Evolutionary conservation across 2,113 vertebrate species (phyloP).

Genomic region (Gracilinanus agilis): DNA sequence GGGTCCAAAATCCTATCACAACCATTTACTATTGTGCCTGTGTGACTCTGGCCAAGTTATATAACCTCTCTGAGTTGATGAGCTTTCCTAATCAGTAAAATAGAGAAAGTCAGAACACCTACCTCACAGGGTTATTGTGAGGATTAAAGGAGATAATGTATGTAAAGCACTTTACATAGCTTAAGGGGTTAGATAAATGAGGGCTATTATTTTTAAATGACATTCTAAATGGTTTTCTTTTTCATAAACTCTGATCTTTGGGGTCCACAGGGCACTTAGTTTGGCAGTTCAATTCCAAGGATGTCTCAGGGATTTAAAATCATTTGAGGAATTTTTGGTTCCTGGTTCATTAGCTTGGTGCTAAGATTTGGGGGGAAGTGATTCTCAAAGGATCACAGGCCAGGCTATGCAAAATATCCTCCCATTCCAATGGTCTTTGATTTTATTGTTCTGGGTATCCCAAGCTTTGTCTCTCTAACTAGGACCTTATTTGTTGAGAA

Average conservation of each 20-base stretch:
- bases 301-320: neutral
- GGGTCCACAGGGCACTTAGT: neutral
- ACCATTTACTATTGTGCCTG: neutral
- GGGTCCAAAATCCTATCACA: neutral
- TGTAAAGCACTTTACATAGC: neutral
- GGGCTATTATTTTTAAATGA: neutral
- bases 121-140: neutral
- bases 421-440: neutral
- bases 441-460: neutral
- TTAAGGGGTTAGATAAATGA: neutral
- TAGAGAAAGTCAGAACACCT: neutral
- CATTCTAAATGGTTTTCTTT: neutral
- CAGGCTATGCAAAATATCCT: neutral
- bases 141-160: neutral
- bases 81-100: neutral
- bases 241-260: neutral
- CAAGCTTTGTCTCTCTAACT: neutral
- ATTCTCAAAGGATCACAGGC: neutral
- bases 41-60: neutral
- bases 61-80: neutral
- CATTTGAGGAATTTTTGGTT: neutral
- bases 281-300: constrained; percentile 4
- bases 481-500: neutral
- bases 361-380: neutral
- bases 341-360: neutral